These are phyloP conservation scores for Lepidothrix coronata DNA, from an alignment of 2,113 vertebrate genomes.

Conservation along the genomic window DNA sequence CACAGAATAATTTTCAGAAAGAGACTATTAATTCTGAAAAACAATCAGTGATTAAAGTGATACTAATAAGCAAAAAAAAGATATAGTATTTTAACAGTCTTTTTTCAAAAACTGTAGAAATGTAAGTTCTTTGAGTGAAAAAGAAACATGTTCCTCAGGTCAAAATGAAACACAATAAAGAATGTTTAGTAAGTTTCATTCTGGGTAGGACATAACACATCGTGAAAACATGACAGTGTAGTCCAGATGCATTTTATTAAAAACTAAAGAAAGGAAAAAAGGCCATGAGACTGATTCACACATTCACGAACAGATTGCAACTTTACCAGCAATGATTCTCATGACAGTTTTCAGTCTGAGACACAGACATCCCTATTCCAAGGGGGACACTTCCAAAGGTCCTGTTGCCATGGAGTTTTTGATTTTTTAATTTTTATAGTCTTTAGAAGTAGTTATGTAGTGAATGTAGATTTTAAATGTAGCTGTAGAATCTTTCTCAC, in stretches of 20 bases:
- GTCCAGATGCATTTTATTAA: not conserved
- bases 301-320: not conserved
- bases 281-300: not conserved
- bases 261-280: not conserved
- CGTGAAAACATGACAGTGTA: not conserved
- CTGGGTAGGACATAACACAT: not conserved
- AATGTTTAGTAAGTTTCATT: not conserved
- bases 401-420: too few relatives aligned
- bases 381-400: not conserved
- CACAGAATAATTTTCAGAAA: not conserved
- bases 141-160: not conserved
- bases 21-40: not conserved
- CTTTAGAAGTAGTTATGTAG: too few relatives aligned
- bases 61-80: not conserved
- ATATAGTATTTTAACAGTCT: not conserved
- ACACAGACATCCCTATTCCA: not conserved
- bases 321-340: not conserved
- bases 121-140: not conserved
- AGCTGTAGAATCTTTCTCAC: too few relatives aligned
- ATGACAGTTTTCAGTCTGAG: not conserved
- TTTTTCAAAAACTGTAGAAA: not conserved
- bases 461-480: too few relatives aligned
- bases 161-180: not conserved
- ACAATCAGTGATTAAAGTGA: not conserved
- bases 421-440: too few relatives aligned